Percentiles rank a stretch among this genome's conserved stretches.
phyloP scores from a whole-genome alignment of 2,888 invertebrate genomes.

The Pristionchus maxplancki region DNA sequence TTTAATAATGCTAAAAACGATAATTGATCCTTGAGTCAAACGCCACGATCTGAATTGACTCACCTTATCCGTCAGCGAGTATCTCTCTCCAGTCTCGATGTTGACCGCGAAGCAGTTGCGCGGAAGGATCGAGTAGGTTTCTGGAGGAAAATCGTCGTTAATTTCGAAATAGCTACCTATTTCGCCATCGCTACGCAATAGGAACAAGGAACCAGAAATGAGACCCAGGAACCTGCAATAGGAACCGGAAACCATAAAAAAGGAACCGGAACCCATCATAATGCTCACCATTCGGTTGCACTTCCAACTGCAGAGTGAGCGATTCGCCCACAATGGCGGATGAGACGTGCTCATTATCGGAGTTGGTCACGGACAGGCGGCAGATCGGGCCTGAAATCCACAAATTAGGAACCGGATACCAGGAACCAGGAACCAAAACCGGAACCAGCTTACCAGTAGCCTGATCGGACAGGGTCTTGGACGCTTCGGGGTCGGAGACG shows the following conservation, averaged over 20 bases:
- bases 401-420: too few relatives aligned
- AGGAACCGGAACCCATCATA: too few relatives aligned
- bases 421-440: background rate
- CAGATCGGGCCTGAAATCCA: constrained; percentile 63
- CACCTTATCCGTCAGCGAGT: constrained; percentile 73
- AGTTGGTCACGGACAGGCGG: constrained; percentile 68
- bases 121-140: constrained; percentile 72
- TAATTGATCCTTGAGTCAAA: too few relatives aligned
- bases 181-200: too few relatives aligned
- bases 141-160: too few relatives aligned
- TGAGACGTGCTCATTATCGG: constrained; percentile 62
- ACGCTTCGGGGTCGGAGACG: constrained; percentile 70
- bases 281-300: constrained; percentile 62
- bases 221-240: too few relatives aligned
- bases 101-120: constrained; percentile 77
- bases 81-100: constrained; percentile 75
- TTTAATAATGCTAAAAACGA: too few relatives aligned
- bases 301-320: constrained; percentile 61
- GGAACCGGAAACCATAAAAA: too few relatives aligned
- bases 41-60: too few relatives aligned
- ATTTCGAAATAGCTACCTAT: too few relatives aligned
- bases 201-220: too few relatives aligned
- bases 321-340: constrained; percentile 66
- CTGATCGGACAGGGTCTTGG: constrained; percentile 65
- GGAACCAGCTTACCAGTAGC: constrained; percentile 46